Base-by-base conservation (phyloP, 1,140 invertebrate genomes). In the Hirudo medicinalis region DNA sequence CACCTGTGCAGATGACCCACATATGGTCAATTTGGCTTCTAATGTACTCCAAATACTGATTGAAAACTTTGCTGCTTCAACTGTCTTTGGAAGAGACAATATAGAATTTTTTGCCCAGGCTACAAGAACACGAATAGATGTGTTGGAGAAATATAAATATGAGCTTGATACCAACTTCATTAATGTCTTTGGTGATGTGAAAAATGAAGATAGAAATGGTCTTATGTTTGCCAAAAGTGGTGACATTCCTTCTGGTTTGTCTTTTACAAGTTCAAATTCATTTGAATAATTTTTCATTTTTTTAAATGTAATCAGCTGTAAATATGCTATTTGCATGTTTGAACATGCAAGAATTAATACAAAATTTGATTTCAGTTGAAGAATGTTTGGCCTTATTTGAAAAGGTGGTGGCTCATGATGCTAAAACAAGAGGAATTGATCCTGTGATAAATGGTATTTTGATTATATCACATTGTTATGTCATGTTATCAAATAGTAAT, bases 81-180 rank as follows among this genome's bases (percentile, higher is more conserved):
- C 95, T 81, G 86, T 98, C 69, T 98, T 97, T 83, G 94, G 94
- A 3, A 87, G 90, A 66, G 89, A 94, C 57, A 97, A 97, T 81
- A 97, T 98, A 79, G 92, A 97, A 82, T 98, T 93, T 82, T 98
- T 98, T 82, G 92, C 93, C 5, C 76, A 81, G 54, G 76, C 75
- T 0, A 81, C 80, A 13, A 75, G 75, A 25, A 81, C 80, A 63
- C 78, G 78, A 20, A 80, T 82, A 57, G 76, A 78, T 73, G 78
- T 81, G 53, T 73, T 76, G 63, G 80, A 82, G 73, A 78, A 78
- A 55, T 82, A 79, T 72, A 77, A 76, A 60, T 82, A 81, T 71
- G 76, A 81, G 71, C 80, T 73, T 22, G 57, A 63, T 63, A 22
- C 57, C 11, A 22, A 25, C 22, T 25, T 22, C 19, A 25, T 63